Conservation (phyloP, 1,140 invertebrate species). For the Anoplolepis gracilipes region DNA sequence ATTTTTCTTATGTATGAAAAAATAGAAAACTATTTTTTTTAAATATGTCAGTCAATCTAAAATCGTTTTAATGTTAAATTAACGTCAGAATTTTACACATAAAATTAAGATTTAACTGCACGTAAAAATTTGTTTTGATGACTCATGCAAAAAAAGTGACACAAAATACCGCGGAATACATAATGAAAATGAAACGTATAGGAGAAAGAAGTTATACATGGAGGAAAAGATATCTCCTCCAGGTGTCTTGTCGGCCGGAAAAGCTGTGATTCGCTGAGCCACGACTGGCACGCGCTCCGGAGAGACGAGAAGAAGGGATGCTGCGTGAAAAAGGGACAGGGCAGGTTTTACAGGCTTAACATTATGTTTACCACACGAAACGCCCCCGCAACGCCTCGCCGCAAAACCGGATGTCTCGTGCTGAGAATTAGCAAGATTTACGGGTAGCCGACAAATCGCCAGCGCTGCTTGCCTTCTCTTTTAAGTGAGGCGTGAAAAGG, state of each 20-base stretch:
- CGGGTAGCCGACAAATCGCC: constrained; percentile 78
- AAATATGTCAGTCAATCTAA: background rate
- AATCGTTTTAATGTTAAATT: background rate
- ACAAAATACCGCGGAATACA: constrained; percentile 1
- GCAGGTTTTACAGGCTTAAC: constrained; percentile 73
- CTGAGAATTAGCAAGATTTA: constrained; percentile 80
- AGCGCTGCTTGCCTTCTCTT: constrained; percentile 64
- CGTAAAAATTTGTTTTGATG: constrained; percentile 15
- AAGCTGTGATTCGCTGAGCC: constrained; percentile 19
- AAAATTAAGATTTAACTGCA: too few relatives aligned
- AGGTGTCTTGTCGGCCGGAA: constrained; percentile 54
- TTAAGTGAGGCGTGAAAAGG: constrained; percentile 60
- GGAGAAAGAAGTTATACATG: background rate
- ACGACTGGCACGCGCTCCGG: constrained; percentile 58
- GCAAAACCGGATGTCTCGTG: constrained; percentile 80
- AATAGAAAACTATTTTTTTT: background rate
- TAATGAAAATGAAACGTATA: constrained; percentile 24
- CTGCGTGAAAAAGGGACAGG: constrained; percentile 35
- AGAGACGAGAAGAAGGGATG: constrained; percentile 57
- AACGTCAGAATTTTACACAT: background rate
- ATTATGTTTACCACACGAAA: constrained; percentile 83
- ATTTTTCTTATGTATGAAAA: background rate
- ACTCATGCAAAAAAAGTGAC: background rate
- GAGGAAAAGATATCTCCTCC: constrained; percentile 39
- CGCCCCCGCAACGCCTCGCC: constrained; percentile 76